These are phyloP conservation scores for Drosophila bunnanda DNA, from an alignment of 2,888 invertebrate genomes.

Conservation along the genomic window DNA sequence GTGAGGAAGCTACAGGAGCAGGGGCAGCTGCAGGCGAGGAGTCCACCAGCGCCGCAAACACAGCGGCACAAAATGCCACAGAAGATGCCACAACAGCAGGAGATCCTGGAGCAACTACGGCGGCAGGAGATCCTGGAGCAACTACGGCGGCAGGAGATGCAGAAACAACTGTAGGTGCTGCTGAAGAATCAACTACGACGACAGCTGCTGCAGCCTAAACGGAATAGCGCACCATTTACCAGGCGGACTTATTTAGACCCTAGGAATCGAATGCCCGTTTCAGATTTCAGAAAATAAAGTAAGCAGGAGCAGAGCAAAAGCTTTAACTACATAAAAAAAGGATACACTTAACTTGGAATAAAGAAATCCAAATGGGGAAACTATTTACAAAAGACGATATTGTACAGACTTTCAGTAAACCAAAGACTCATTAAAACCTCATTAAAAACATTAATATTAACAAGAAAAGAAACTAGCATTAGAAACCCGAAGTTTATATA, in stretches of 20 bases:
- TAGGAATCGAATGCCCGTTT: constrained; percentile 10
- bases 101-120: neutral
- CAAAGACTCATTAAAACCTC: neutral
- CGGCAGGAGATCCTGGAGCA: neutral
- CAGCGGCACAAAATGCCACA: neutral
- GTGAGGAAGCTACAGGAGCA: neutral
- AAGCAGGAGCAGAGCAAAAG: neutral
- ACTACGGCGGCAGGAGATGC: neutral
- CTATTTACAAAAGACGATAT: too few relatives aligned
- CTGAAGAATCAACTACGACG: neutral
- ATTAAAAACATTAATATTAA: too few relatives aligned
- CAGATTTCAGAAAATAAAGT: constrained; percentile 15
- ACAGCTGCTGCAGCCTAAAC: neutral
- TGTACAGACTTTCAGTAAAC: neutral
- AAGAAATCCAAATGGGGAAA: neutral
- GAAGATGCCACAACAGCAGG: neutral
- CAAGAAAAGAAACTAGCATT: too few relatives aligned
- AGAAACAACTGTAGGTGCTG: neutral
- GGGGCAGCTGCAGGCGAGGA: neutral
- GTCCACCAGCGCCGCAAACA: neutral
- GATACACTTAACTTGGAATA: constrained; percentile 4
- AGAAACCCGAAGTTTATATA: too few relatives aligned
- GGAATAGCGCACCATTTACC: neutral
- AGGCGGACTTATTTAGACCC: constrained; percentile 3
- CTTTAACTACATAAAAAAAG: neutral